A percentile compares a stretch with the other conserved stretches of the same genome.
phyloP scores from a whole-genome alignment of 2,888 invertebrate species.

The Lasioglossum malachurum region DNA sequence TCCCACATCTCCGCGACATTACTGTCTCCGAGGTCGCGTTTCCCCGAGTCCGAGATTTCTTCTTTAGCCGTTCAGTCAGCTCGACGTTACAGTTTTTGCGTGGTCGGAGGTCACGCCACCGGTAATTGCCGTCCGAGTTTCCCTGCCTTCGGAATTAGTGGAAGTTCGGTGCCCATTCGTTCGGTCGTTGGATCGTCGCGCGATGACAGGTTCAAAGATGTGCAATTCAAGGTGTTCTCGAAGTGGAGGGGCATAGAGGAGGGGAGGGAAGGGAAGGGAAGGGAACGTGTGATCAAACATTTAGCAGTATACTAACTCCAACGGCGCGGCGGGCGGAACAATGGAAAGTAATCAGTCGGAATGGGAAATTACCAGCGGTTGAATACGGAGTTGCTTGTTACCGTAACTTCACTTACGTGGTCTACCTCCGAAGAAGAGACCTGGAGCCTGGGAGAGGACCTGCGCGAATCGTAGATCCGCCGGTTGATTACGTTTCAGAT shows the following conservation, averaged over 20 bases:
- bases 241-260: not conserved
- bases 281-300: conserved; percentile 17
- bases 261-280: not conserved
- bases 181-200: not conserved
- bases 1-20: not conserved
- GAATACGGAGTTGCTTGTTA: conserved; percentile 11
- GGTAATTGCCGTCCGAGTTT: not conserved
- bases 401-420: conserved; percentile 32
- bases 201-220: not conserved
- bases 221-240: not conserved
- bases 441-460: not conserved
- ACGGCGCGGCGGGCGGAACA: not conserved
- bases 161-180: not conserved
- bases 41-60: not conserved
- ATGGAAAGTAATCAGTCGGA: conserved; percentile 24
- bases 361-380: conserved; percentile 14
- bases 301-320: conserved; percentile 7
- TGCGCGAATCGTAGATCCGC: conserved; percentile 9
- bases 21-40: not conserved
- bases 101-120: not conserved
- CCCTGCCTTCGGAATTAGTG: not conserved
- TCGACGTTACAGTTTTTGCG: not conserved
- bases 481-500: conserved; percentile 38
- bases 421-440: conserved; percentile 26
- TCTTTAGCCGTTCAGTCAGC: not conserved